Base-by-base conservation (phyloP, 1,140 invertebrate genomes). In the Cydia strobilella region DNA sequence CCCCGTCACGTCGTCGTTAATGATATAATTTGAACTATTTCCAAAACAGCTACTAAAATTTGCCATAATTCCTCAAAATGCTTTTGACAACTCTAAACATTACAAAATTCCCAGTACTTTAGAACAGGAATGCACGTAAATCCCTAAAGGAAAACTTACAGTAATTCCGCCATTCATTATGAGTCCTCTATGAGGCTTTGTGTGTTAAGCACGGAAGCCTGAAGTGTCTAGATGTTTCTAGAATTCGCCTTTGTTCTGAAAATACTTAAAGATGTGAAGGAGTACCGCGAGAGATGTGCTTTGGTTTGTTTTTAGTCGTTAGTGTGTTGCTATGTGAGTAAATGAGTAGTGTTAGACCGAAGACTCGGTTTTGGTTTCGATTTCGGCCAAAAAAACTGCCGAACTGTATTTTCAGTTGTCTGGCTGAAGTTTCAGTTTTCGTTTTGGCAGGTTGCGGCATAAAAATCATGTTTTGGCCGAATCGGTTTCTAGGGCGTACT, bases 231-330 rank as follows among this genome's bases (percentile, higher is more conserved):
- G 54, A 23, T 59, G 54, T 59, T 59, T 59, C 54, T 59, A 59
- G 54, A 59, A 59, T 59, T 10, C n/a, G 54, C 54, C 20, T 59
- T 59, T 59, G 54, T 59, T 59, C 54, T 45, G 20, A 23, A 59
- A 23, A 59, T 12, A 59, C 54, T 59, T 59, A 23, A 23, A 23
- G 20, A 59, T 12, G 51, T 54, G 54, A 59, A 4, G 48, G n/a
- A 51, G 3, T 48, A 54, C 51, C 51, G 51, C 51, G 54, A 59
- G 12, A 10, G 12, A 23, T 59, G 51, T 54, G 51, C 51, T 59
- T 59, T 59, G 54, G 20, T 59, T 54, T 54, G 51, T 54, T 59
- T 59, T 59, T 59, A 59, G 10, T 23, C 51, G 20, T 59, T 59
- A 23, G 15, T n/a, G 5, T 54, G 13, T 54, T n/a, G n/a, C 51